Evolutionary conservation across 1,140 invertebrate genomes (phyloP).

Genomic region (Solenopsis invicta): DNA sequence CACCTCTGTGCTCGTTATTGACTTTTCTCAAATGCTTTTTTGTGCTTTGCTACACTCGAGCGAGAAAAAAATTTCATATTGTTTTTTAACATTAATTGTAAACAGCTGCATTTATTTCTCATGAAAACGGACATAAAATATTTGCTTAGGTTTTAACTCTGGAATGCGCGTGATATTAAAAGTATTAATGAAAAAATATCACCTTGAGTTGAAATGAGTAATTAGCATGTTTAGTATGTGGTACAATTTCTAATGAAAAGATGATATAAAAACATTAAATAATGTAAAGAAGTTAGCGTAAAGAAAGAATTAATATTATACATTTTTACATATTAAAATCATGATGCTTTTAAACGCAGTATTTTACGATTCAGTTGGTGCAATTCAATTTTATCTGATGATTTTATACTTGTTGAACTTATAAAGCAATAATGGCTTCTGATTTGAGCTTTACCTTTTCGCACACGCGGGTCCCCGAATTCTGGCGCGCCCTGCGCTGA

Average conservation of each 20-base stretch:
- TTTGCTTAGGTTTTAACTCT: neutral
- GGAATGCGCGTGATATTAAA: neutral
- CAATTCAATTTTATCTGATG: conserved; percentile 44
- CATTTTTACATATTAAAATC: conserved; percentile 13
- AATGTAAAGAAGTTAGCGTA: neutral
- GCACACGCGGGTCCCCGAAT: conserved; percentile 45
- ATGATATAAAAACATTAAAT: neutral
- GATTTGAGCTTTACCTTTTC: conserved; percentile 14
- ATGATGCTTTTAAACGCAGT: neutral
- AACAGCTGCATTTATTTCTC: neutral
- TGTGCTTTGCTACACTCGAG: too few relatives aligned
- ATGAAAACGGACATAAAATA: neutral
- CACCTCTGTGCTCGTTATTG: too few relatives aligned
- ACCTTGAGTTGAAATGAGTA: neutral
- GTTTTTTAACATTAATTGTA: neutral
- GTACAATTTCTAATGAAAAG: neutral
- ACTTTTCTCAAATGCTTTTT: too few relatives aligned
- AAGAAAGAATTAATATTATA: conserved; percentile 1
- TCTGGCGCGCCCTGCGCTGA: conserved; percentile 28
- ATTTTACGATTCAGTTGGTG: neutral
- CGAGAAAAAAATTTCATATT: too few relatives aligned
- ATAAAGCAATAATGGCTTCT: conserved; percentile 17
- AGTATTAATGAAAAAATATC: neutral
- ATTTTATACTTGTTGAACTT: conserved; percentile 47
- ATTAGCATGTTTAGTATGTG: neutral